Percentiles rank a stretch among this genome's conserved stretches.
phyloP scores from a whole-genome alignment of 2,113 vertebrate genomes.

The Cheirogaleus medius region DNA sequence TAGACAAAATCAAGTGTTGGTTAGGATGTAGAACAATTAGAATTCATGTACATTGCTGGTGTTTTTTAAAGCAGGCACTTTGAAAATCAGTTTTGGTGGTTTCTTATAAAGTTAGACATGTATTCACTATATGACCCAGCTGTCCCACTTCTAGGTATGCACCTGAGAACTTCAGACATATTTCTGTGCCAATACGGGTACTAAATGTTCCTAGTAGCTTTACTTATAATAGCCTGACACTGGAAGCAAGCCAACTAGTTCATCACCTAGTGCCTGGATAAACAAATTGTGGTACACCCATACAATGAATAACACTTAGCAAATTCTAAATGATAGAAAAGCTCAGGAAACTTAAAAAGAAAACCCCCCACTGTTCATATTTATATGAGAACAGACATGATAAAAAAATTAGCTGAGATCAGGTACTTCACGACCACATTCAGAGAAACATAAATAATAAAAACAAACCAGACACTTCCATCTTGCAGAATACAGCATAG shows the following conservation, averaged over 20 bases:
- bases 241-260: not conserved
- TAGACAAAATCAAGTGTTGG: not conserved
- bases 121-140: not conserved
- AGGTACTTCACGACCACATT: not conserved
- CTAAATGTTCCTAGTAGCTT: not conserved
- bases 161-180: not conserved
- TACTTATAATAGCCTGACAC: not conserved
- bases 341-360: not conserved
- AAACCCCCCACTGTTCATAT: not conserved
- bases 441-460: slow-evolving; percentile 11
- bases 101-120: not conserved
- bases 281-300: not conserved
- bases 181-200: not conserved
- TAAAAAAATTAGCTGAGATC: not conserved
- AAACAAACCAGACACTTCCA: not conserved
- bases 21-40: not conserved
- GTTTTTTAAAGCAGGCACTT: not conserved
- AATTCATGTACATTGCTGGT: not conserved
- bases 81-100: not conserved
- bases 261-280: not conserved
- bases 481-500: not conserved
- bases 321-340: slow-evolving; percentile 31
- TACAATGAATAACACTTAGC: not conserved
- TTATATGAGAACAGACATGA: slow-evolving; percentile 22
- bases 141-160: not conserved